Evolutionary conservation across 1,140 invertebrate genomes (phyloP), one percentile per base, ranked within the genome.

Genomic region (Trichomalopsis sarcophagae): DNA sequence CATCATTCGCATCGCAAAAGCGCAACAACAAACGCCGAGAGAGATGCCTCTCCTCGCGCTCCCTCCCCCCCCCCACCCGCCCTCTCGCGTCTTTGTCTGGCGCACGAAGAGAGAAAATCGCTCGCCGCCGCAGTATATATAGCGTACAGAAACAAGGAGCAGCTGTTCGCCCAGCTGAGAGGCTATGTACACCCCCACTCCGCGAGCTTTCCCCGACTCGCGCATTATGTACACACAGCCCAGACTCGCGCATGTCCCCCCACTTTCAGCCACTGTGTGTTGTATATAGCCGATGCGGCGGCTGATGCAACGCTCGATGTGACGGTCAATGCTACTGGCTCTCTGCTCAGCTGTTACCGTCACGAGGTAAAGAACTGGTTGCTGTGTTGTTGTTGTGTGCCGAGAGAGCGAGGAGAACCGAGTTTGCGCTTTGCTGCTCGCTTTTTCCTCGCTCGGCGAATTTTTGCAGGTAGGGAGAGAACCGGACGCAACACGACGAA

Each of bases 161-260:
- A 81, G 80, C 80, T 81, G 80, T 81, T 81, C 80, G 44, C 80
- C 55, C 80, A 81, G 80, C 80, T 81, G 80, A 81, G 80, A 73
- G 69, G 23, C 6, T 55, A 36, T 36, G 5, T 36, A 36, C 33
- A 13, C 62, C 27, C 47, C 77, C 50, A 9, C 44, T 55, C 30
- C 50, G 17, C 50, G 0, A 11, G 17, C 78, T 36, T 50, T 77
- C 21, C 40, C 27, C 44, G 21, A 23, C 55, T n/a, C 27, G 44
- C 11, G 75, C 69, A 33, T 71, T 55, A n/a, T 33, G 30, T 40
- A 40, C 36, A 40, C 73, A 75, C 11, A 44, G 0, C 10, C 11
- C n/a, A 11, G 47, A 47, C 21, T 40, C 33, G 30, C 73, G 9
- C 75, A 27, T n/a, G 11, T 50, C 27, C n/a, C 75, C 47, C 21